phyloP scores from a whole-genome alignment of 92 coral and sea anemone genomes.

The Phymanthus crucifer region DNA sequence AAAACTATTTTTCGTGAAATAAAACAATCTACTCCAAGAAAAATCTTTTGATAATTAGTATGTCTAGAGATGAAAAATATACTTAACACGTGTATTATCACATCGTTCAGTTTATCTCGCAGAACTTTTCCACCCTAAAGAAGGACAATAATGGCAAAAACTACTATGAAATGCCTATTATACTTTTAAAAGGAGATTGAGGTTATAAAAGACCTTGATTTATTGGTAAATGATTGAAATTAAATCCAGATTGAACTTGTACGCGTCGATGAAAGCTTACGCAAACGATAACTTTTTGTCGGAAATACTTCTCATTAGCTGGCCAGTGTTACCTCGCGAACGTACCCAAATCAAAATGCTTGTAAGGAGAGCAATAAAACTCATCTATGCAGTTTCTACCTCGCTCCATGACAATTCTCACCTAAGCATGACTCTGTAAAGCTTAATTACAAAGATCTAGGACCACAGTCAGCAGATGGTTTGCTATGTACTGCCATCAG shows the following conservation, averaged over 20 bases:
- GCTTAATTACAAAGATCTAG: neutral
- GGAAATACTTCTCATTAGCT: neutral
- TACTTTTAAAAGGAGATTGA: neutral
- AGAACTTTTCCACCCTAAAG: neutral
- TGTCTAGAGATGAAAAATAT: neutral
- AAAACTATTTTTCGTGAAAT: neutral
- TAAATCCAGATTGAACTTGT: neutral
- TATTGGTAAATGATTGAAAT: neutral
- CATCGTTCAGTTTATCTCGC: neutral
- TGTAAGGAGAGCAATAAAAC: neutral
- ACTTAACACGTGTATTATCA: neutral
- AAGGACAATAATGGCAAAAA: neutral
- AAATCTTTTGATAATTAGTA: neutral
- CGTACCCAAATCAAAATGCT: neutral
- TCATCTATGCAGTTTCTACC: neutral
- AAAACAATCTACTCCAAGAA: neutral
- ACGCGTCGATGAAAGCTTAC: neutral
- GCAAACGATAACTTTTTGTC: neutral
- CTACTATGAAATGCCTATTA: neutral
- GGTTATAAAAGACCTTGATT: neutral
- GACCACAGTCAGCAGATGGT: neutral
- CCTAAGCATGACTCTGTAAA: neutral
- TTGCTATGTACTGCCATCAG: neutral
- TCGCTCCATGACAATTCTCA: neutral
- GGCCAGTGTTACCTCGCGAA: neutral